A percentile compares a stretch with the other conserved stretches of the same genome.
Conservation (phyloP, 2,797 vertebrate genomes). For the Pangasius krempfi region DNA sequence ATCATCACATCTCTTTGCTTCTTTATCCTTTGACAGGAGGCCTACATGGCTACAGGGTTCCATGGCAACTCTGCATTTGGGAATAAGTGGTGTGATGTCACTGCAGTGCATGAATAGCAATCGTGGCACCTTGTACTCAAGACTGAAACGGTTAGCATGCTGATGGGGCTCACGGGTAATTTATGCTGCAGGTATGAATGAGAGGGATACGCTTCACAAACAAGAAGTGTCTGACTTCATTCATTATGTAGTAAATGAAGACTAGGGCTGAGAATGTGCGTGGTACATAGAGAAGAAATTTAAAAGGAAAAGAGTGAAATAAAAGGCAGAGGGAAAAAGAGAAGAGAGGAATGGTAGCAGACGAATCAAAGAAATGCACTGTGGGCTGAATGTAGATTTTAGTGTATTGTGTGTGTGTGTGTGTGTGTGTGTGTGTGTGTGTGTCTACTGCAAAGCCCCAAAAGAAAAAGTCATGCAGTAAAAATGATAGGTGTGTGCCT, state of each 20-base stretch:
- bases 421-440: background rate
- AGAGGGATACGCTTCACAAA: background rate
- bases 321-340: background rate
- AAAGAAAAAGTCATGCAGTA: slow-evolving; percentile 39
- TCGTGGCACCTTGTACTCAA: slow-evolving; percentile 9
- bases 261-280: background rate
- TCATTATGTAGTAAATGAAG: background rate
- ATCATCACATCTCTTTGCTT: background rate
- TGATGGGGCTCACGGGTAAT: slow-evolving; percentile 4
- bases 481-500: slow-evolving; percentile 40
- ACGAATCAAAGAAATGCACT: slow-evolving; percentile 10
- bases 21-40: background rate
- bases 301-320: background rate
- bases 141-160: background rate
- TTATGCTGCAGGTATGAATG: slow-evolving; percentile 12
- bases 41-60: slow-evolving; percentile 8
- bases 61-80: slow-evolving; percentile 36
- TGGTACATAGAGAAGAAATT: background rate
- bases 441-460: background rate
- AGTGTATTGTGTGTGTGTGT: background rate
- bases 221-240: background rate
- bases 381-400: background rate
- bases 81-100: slow-evolving; percentile 12
- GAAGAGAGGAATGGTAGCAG: background rate
- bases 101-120: slow-evolving; percentile 29